These are phyloP conservation scores for Alethe castanea DNA, from an alignment of 2,113 vertebrate genomes.

Conservation along the genomic window DNA sequence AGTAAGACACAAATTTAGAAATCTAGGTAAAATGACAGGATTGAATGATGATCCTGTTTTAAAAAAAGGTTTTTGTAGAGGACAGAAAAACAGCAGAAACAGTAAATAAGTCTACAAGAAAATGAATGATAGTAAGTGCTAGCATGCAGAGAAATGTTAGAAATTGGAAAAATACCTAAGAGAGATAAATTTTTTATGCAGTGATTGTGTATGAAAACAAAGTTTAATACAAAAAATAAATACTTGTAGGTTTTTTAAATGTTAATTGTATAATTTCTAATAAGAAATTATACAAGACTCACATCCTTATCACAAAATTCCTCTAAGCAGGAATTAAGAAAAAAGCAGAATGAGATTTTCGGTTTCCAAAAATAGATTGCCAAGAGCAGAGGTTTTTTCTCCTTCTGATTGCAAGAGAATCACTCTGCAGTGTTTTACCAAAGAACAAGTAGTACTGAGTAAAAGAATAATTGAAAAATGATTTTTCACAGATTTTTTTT, in stretches of 20 bases:
- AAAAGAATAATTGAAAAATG: conserved; percentile 58
- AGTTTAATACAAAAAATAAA: not conserved
- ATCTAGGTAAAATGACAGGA: not conserved
- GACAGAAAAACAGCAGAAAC: not conserved
- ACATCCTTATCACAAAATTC: conserved; percentile 33
- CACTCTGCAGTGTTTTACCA: conserved; percentile 34
- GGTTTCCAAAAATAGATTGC: conserved; percentile 50
- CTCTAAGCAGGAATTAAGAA: conserved; percentile 18
- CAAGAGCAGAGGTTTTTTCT: not conserved
- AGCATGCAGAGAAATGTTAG: not conserved
- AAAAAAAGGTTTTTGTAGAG: not conserved
- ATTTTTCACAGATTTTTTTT: conserved; percentile 6
- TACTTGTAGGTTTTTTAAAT: not conserved
- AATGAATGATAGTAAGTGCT: not conserved
- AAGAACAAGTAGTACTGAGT: conserved; percentile 17
- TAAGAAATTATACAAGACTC: conserved; percentile 2
- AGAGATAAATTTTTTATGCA: not conserved
- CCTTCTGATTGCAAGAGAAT: conserved; percentile 40
- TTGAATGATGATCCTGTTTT: not conserved
- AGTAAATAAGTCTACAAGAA: not conserved
- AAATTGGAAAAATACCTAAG: not conserved
- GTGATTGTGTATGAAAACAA: not conserved
- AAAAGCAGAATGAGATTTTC: conserved; percentile 39
- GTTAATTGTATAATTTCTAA: conserved; percentile 32
- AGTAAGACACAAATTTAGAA: not conserved